A percentile compares a stretch with the other conserved stretches of the same genome.
phyloP scores from a whole-genome alignment of 2,113 vertebrate genomes.

The Hydropotes inermis region DNA sequence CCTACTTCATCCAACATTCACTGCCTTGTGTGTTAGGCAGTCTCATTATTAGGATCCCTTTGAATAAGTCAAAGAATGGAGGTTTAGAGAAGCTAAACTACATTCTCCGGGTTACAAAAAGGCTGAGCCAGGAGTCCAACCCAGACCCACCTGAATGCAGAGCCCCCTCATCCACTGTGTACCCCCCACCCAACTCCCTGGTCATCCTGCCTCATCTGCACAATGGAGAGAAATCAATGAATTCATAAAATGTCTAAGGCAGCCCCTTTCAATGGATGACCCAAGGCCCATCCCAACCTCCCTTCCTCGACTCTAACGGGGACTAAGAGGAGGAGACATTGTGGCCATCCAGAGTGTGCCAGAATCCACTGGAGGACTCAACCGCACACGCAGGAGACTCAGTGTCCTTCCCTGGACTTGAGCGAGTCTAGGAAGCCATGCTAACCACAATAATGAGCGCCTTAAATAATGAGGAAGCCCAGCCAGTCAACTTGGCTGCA shows the following conservation, averaged over 20 bases:
- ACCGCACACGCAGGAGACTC: neutral
- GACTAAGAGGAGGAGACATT: neutral
- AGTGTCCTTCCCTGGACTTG: neutral
- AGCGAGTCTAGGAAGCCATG: neutral
- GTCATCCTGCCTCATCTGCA: neutral
- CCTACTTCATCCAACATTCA: neutral
- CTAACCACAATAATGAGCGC: neutral
- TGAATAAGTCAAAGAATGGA: neutral
- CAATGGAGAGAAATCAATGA: neutral
- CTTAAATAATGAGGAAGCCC: neutral
- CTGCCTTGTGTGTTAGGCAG: too few species aligned
- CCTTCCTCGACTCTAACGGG: neutral
- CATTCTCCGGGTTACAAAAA: neutral
- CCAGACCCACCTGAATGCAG: neutral
- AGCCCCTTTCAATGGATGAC: accelerated
- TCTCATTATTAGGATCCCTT: neutral
- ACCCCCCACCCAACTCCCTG: accelerated
- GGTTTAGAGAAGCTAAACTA: neutral
- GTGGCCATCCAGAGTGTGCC: neutral
- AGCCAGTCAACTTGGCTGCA: neutral
- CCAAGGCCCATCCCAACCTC: neutral
- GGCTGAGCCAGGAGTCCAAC: neutral
- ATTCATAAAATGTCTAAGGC: too few species aligned
- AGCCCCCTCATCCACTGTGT: accelerated
- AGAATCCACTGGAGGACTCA: neutral